These are phyloP conservation scores for Bursaphelenchus mucronatus DNA, from an alignment of 1,140 invertebrate species.

Conservation along the genomic window DNA sequence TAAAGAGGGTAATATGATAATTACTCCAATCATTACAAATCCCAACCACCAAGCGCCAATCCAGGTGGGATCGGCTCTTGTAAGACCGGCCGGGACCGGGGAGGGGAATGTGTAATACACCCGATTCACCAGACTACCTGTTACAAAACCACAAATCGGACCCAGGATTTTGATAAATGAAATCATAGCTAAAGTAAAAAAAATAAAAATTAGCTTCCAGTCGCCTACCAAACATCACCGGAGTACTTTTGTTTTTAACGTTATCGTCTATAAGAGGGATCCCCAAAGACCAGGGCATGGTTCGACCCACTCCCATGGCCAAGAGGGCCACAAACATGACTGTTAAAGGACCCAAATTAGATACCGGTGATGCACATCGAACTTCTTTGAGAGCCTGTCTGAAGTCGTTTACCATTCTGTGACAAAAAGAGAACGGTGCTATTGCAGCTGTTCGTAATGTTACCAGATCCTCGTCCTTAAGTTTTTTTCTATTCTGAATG, in stretches of 20 bases:
- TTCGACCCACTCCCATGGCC: constrained; percentile 53
- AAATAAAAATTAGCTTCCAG: constrained; percentile 8
- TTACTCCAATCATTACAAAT: constrained; percentile 48
- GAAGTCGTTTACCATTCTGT: constrained; percentile 55
- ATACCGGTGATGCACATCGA: constrained; percentile 16
- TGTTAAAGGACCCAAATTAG: constrained; percentile 49
- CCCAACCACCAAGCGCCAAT: constrained; percentile 61
- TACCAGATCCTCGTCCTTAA: constrained; percentile 28
- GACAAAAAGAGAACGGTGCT: constrained; percentile 55
- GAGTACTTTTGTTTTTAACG: constrained; percentile 52
- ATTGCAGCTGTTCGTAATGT: constrained; percentile 31
- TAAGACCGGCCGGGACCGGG: constrained; percentile 43
- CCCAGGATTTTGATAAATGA: constrained; percentile 59
- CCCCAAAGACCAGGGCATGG: constrained; percentile 57
- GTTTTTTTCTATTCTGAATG: constrained; percentile 25
- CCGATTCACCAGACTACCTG: constrained; percentile 55
- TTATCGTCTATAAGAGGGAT: constrained; percentile 59
- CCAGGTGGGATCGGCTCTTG: constrained; percentile 46
- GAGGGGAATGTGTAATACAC: constrained; percentile 42
- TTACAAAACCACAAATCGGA: constrained; percentile 55
- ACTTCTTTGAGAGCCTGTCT: constrained; percentile 27
- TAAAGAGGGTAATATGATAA: constrained; percentile 9
- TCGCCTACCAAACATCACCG: constrained; percentile 54
- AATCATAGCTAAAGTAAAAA: constrained; percentile 54
- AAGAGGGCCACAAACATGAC: constrained; percentile 56